Conservation (phyloP, 2,113 vertebrate genomes). For the Ceuthmochares aereus region DNA sequence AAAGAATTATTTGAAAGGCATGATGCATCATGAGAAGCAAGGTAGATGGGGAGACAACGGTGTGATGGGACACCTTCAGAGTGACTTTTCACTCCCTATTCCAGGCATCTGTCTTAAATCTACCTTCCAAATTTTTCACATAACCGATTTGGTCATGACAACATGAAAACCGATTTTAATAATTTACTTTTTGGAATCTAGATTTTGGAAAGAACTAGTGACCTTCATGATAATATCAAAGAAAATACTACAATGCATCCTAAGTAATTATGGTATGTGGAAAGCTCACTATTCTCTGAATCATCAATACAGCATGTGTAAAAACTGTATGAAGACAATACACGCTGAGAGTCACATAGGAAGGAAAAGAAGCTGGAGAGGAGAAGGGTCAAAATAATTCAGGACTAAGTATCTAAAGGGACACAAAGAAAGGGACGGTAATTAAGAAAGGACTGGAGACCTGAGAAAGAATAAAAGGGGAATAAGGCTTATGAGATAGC, state of each 20-base stretch:
- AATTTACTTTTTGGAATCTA: neutral
- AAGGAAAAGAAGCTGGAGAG: neutral
- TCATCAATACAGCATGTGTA: neutral
- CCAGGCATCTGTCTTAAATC: neutral
- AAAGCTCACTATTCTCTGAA: neutral
- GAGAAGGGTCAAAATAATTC: neutral
- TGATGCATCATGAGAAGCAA: neutral
- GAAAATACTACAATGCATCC: neutral
- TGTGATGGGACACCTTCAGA: neutral
- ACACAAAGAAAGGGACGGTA: neutral
- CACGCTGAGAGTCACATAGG: neutral
- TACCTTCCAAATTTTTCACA: neutral
- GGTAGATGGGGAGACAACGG: rapidly evolving
- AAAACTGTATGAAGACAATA: neutral
- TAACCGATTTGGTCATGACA: neutral
- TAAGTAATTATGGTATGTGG: neutral
- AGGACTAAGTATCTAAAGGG: neutral
- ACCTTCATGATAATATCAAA: neutral
- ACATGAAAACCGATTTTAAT: neutral
- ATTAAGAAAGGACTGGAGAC: neutral
- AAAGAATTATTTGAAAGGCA: neutral
- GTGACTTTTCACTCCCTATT: neutral
- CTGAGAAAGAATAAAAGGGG: neutral
- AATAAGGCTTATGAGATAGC: neutral
- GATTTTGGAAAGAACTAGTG: neutral